Evolutionary conservation across 1,140 invertebrate species (phyloP), one percentile per base, ranked within the genome.

Genomic region (Drosophila busckii): DNA sequence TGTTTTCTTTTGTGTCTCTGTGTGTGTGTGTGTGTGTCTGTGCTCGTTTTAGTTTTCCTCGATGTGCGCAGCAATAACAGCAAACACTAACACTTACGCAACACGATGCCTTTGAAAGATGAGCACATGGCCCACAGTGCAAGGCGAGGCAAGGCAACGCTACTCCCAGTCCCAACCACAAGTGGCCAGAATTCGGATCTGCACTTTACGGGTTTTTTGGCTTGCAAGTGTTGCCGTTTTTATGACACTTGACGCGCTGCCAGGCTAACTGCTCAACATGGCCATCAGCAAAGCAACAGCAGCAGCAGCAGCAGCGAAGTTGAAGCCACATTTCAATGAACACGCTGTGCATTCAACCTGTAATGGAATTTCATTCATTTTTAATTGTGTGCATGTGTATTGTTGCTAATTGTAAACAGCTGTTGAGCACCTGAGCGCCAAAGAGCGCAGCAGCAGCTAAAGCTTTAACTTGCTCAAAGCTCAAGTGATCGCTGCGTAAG

Each of bases 191-290:
- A n/a, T n/a, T n/a, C n/a, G n/a, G 54, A 61, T 68, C 63, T 78
- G 73, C 73, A 78, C 73, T 78, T 78, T 78, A 68, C 62, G n/a
- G n/a, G n/a, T n/a, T 80, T 78, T 78, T 80, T 70, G 73, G 68
- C 56, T 78, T 78, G 73, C 73, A 78, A 78, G 73, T 80, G 73
- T 78, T 78, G 58, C 52, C n/a, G n/a, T 78, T 80, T 78, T 80
- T 78, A 78, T 80, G 73, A 70, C 68, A 80, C 73, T 78, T 78
- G 73, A 78, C 73, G 73, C 73, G 45, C 42, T 56, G 73, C 73
- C 71, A 78, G 69, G 59, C 52, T n/a, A n/a, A n/a, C n/a, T n/a
- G n/a, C n/a, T n/a, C n/a, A n/a, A n/a, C n/a, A n/a, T n/a, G n/a
- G n/a, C n/a, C n/a, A n/a, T n/a, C n/a, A n/a, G n/a, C n/a, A n/a